phyloP scores from a whole-genome alignment of 2,797 vertebrate species.

The Alectoris magna region DNA sequence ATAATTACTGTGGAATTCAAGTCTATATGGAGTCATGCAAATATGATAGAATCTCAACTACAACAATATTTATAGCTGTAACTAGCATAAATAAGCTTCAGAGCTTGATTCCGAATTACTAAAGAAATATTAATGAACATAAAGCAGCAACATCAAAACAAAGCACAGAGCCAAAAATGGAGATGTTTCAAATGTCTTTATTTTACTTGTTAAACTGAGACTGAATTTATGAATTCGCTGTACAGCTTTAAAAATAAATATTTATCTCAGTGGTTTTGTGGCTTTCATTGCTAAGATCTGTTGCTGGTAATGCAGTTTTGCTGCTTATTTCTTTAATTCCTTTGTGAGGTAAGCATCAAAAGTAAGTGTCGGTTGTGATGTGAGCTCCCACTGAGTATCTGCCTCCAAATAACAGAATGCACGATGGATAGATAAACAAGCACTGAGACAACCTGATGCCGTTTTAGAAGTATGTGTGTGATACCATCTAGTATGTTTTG shows the following conservation, averaged over 20 bases:
- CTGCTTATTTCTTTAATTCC: neutral
- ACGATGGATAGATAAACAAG: neutral
- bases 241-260: neutral
- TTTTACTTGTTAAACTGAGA: neutral
- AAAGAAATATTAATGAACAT: neutral
- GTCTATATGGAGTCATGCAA: neutral
- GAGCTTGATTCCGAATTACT: neutral
- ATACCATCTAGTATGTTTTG: neutral
- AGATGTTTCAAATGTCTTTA: neutral
- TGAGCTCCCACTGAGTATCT: neutral
- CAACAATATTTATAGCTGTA: neutral
- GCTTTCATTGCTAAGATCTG: neutral
- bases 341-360: neutral
- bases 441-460: neutral
- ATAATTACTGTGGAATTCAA: neutral
- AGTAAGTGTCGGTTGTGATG: neutral
- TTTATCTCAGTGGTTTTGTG: neutral
- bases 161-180: neutral
- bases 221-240: neutral
- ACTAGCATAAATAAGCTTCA: neutral
- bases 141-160: neutral
- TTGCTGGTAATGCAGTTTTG: neutral
- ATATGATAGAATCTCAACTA: neutral
- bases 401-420: neutral
- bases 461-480: neutral